These are phyloP conservation scores for Colaptes auratus DNA, from an alignment of 2,113 vertebrate genomes.

Conservation along the genomic window DNA sequence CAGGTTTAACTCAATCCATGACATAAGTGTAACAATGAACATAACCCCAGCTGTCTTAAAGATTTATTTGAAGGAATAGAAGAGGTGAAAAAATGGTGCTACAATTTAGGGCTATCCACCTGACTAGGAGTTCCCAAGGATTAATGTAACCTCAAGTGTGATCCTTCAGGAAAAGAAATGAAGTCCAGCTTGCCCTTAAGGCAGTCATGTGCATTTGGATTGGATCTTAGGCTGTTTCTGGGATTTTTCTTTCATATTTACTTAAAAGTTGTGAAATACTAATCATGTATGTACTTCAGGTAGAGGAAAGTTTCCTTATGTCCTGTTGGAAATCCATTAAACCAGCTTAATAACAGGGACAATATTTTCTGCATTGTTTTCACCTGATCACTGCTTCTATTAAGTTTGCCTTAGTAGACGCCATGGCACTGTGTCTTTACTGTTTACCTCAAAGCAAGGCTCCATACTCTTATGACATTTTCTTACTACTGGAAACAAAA, in stretches of 20 bases:
- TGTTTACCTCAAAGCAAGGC: background rate
- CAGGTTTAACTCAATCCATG: too few relatives aligned
- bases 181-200: background rate
- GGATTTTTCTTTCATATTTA: background rate
- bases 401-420: background rate
- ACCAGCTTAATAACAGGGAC: background rate
- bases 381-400: background rate
- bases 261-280: background rate
- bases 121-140: background rate
- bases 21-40: background rate
- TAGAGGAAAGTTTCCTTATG: background rate
- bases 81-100: background rate
- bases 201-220: rapidly evolving
- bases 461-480: background rate
- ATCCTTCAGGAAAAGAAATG: background rate
- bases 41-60: background rate
- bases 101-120: background rate
- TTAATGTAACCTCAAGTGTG: background rate
- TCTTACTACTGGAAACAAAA: background rate
- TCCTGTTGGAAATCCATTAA: rapidly evolving
- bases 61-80: background rate
- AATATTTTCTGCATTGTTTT: background rate
- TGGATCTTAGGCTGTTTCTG: background rate
- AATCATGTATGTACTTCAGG: background rate
- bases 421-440: background rate